Conservation (phyloP, 30 jellyfish, hydroid and myxozoan genomes). For the Pseudorhiza aurosa region DNA sequence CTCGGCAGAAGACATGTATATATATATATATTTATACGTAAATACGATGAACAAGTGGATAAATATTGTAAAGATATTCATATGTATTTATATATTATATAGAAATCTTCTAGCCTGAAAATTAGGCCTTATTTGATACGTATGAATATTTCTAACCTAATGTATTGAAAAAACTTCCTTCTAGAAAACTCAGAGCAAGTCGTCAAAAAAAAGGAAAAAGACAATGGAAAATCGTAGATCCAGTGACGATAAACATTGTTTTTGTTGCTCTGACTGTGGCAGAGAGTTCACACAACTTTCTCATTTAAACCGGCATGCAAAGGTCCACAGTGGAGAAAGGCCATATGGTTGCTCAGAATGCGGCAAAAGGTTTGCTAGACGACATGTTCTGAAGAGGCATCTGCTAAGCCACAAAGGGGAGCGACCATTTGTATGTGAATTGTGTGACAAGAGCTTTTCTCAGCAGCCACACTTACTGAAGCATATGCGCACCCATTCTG, state of each 20-base stretch:
- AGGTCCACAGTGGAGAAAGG: constrained; percentile 42
- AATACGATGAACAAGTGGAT: too few relatives aligned
- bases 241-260: not conserved
- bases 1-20: too few relatives aligned
- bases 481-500: constrained; percentile 30
- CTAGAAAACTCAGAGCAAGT: too few relatives aligned
- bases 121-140: too few relatives aligned
- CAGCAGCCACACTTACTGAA: constrained; percentile 6
- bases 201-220: too few relatives aligned
- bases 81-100: too few relatives aligned
- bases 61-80: too few relatives aligned
- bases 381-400: constrained; percentile 25
- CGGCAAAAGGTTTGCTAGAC: constrained; percentile 14
- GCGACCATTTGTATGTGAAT: constrained; percentile 27
- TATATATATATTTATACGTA: too few relatives aligned
- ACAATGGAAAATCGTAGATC: not conserved
- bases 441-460: constrained; percentile 28
- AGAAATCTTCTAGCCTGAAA: too few relatives aligned
- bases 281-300: constrained; percentile 3
- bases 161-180: too few relatives aligned
- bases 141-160: too few relatives aligned
- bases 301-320: constrained; percentile 31
- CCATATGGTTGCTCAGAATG: constrained; percentile 6
- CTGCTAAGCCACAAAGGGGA: constrained; percentile 19
- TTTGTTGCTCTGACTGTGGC: constrained; percentile 18